Evolutionary conservation across 2,888 invertebrate genomes (phyloP).

Genomic region (Crocallis elinguaria): DNA sequence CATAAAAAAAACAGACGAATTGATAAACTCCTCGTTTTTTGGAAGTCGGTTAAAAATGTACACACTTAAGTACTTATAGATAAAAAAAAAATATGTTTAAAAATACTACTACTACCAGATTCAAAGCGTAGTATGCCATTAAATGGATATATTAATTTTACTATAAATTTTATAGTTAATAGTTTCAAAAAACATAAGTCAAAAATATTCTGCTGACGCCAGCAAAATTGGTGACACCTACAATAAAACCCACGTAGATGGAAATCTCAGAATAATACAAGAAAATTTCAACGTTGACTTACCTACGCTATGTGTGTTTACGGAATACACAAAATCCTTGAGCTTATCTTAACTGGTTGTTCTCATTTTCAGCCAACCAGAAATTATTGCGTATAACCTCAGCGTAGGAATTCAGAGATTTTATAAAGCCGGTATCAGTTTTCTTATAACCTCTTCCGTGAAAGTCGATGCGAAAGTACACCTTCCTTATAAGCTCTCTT

Average conservation of each 20-base stretch:
- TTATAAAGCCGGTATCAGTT: constrained; percentile 6
- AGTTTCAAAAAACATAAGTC: neutral
- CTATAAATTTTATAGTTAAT: too few species aligned
- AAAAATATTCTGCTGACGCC: neutral
- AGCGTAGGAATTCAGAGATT: constrained; percentile 19
- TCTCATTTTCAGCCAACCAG: constrained; percentile 25
- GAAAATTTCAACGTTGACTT: neutral
- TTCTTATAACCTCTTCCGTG: constrained; percentile 9
- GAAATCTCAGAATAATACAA: neutral
- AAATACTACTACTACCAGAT: too few species aligned
- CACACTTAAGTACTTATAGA: too few species aligned
- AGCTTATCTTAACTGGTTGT: constrained; percentile 24
- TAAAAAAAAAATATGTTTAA: too few species aligned
- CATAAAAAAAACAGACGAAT: too few species aligned
- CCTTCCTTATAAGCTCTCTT: too few species aligned
- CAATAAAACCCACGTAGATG: neutral
- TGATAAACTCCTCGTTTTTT: too few species aligned
- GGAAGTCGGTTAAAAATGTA: too few species aligned
- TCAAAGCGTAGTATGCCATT: too few species aligned
- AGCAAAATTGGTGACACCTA: neutral
- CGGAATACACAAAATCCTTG: constrained; percentile 11
- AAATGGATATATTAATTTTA: too few species aligned
- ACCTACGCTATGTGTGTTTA: neutral
- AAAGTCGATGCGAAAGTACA: constrained; percentile 10
- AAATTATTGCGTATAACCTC: constrained; percentile 23